phyloP scores from a whole-genome alignment of 2,888 invertebrate genomes.

The Tetropium fuscum region DNA sequence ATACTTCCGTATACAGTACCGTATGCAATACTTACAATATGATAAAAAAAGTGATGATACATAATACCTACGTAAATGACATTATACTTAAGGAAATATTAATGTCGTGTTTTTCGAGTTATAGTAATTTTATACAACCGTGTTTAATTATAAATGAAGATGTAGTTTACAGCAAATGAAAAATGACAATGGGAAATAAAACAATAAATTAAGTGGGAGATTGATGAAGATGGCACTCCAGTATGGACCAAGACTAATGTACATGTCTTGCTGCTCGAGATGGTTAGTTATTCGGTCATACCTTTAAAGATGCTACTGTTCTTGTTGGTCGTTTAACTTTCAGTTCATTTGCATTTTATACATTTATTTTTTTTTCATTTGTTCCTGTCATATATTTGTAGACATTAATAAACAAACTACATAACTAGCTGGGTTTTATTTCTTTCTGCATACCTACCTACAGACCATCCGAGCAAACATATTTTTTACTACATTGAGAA shows the following conservation, averaged over 20 bases:
- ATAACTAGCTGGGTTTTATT: too few species aligned
- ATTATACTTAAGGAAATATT: too few species aligned
- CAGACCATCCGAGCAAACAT: too few species aligned
- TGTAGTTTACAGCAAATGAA: constrained; percentile 45
- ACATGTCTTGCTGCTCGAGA: constrained; percentile 38
- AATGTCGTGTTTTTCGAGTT: constrained; percentile 21
- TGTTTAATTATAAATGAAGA: constrained; percentile 47
- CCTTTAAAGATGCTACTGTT: constrained; percentile 32
- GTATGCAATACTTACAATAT: too few species aligned
- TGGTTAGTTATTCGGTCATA: constrained; percentile 36
- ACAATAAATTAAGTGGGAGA: constrained; percentile 61
- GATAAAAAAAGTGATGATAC: too few species aligned
- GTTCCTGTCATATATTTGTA: too few species aligned
- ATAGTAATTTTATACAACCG: constrained; percentile 28
- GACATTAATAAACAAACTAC: too few species aligned
- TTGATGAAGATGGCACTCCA: constrained; percentile 59
- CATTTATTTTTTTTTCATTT: too few species aligned
- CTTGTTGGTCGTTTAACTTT: constrained; percentile 24
- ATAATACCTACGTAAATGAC: too few species aligned
- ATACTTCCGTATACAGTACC: too few species aligned
- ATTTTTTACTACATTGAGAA: too few species aligned
- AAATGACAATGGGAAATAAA: constrained; percentile 59
- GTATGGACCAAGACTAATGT: constrained; percentile 59
- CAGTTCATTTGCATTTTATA: constrained; percentile 34
- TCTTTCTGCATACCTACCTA: too few species aligned